Evolutionary conservation across 1,140 invertebrate species (phyloP), one percentile per base, ranked within the genome.

Genomic region (Anadara kagoshimensis): DNA sequence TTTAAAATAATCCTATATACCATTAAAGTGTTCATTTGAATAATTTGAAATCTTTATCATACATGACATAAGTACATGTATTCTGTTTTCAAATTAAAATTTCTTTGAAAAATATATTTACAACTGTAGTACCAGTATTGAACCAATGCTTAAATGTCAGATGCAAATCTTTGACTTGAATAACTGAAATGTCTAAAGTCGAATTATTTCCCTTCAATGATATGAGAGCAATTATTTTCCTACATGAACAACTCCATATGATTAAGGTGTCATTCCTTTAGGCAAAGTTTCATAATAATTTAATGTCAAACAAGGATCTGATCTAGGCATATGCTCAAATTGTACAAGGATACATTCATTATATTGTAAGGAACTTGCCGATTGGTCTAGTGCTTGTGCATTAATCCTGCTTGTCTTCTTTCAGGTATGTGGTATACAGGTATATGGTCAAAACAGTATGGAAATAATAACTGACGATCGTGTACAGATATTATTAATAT

Each of bases 151-250:
- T 53, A 53, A 53, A 53, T 53, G 51, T 53, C 51, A 53, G 51
- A 53, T 8, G 51, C 51, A 53, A 53, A 53, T 53, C 51, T 53
- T 53, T 53, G 51, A 53, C n/a, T 53, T 53, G 51, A 53, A 53
- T 53, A 53, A n/a, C 51, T 53, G 51, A 53, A 53, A 53, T 53
- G 51, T 53, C 51, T n/a, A 53, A 53, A 53, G 51, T 53, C 51
- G 51, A 53, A 53, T 53, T 53, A 53, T 53, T 53, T n/a, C 51
- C n/a, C 51, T 53, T 53, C 51, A 53, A 53, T 53, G 51, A 53
- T 53, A 53, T n/a, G 51, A 53, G 51, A 53, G 51, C 51, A 53
- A 53, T 53, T 53, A 53, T 53, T 53, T 53, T 53, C 51, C 51
- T 53, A 12, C 51, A 53, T n/a, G 8, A 53, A 53, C 51, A 53